Percentiles rank a stretch among this genome's conserved stretches.
These are phyloP conservation scores for Phoxinus dragarum DNA, from an alignment of 2,797 vertebrate species.

Conservation along the genomic window DNA sequence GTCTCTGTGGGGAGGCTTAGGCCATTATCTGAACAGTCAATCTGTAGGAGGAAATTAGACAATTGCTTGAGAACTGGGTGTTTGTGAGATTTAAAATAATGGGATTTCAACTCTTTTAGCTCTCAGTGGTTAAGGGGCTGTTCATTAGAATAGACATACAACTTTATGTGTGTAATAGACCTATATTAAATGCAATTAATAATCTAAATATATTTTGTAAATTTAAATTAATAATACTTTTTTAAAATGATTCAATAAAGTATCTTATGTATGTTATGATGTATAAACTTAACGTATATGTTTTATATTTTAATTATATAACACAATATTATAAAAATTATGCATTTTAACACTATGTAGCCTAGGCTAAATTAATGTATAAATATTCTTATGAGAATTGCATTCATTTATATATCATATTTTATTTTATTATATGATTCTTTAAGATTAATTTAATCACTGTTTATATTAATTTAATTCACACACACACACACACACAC, in stretches of 20 bases:
- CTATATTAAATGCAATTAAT: not conserved
- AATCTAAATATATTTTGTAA: not conserved
- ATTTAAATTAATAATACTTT: not conserved
- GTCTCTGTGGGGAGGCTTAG: conserved; percentile 10
- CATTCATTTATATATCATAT: not conserved
- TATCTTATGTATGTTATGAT: too few species aligned
- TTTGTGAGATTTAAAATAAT: conserved; percentile 26
- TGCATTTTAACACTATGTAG: too few species aligned
- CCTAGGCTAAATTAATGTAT: too few species aligned
- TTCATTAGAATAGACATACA: not conserved
- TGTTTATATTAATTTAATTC: too few species aligned
- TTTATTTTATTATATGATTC: not conserved
- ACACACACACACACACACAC: too few species aligned
- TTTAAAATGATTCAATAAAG: not conserved
- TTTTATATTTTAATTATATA: too few species aligned
- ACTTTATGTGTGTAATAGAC: not conserved
- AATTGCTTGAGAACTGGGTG: conserved; percentile 31
- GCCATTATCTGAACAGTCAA: conserved; percentile 48
- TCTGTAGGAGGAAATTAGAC: conserved; percentile 52
- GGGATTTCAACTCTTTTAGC: not conserved
- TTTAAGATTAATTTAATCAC: not conserved
- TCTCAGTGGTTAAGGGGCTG: not conserved
- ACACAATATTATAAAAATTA: too few species aligned
- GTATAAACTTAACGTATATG: not conserved
- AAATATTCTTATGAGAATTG: not conserved